A percentile compares a stretch with the other conserved stretches of the same genome.
Conservation (phyloP, 2,797 vertebrate genomes). For the Diplodus puntazzo region DNA sequence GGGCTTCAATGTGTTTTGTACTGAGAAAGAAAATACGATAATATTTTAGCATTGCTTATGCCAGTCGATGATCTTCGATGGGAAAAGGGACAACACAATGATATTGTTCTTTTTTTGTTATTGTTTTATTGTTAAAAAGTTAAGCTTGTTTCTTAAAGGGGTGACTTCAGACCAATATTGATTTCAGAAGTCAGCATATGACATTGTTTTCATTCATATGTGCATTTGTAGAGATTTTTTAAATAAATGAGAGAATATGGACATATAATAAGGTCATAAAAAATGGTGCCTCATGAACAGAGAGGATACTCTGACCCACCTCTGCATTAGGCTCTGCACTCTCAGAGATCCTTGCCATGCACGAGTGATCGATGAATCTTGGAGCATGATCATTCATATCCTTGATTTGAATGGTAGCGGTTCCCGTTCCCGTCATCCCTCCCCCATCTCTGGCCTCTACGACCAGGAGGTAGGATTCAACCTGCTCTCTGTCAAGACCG, state of each 20-base stretch:
- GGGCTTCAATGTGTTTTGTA: neutral
- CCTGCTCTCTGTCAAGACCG: slow-evolving; percentile 88
- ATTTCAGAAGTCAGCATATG: neutral
- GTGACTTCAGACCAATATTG: neutral
- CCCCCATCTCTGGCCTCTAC: slow-evolving; percentile 93
- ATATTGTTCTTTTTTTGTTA: neutral
- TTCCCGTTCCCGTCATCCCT: slow-evolving; percentile 90
- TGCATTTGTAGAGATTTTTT: too few relatives aligned
- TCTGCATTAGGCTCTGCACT: slow-evolving; percentile 85
- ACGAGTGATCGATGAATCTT: slow-evolving; percentile 84
- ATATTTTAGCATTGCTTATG: neutral
- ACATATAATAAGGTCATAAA: neutral
- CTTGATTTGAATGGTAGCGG: slow-evolving; percentile 88
- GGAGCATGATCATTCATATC: slow-evolving; percentile 91
- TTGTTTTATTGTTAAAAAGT: neutral
- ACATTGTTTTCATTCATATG: neutral
- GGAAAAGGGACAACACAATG: neutral
- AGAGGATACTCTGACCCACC: slow-evolving; percentile 57
- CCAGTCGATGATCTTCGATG: neutral
- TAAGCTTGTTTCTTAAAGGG: neutral
- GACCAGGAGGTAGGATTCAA: slow-evolving; percentile 86
- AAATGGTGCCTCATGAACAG: neutral
- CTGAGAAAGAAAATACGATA: neutral
- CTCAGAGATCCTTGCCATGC: slow-evolving; percentile 86
- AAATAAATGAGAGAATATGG: too few relatives aligned